These are phyloP conservation scores for Psettodes erumei DNA, from an alignment of 2,113 vertebrate genomes.

Conservation along the genomic window DNA sequence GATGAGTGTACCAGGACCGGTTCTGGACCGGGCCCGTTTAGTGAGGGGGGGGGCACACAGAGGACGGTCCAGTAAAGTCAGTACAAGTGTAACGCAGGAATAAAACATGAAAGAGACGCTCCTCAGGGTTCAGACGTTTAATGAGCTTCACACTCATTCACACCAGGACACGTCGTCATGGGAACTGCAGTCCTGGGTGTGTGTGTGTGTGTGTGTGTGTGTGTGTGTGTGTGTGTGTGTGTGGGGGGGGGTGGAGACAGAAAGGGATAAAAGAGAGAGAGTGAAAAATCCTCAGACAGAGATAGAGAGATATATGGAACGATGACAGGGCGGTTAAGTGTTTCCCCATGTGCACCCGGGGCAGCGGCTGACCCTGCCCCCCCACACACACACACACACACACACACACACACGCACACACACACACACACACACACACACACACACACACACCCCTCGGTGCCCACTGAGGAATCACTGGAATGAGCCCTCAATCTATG, in stretches of 20 bases:
- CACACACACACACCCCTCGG: too few relatives aligned
- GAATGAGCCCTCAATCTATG: slow-evolving; percentile 42
- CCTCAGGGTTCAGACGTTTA: too few relatives aligned
- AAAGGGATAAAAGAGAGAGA: slow-evolving; percentile 22
- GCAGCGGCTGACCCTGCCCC: slow-evolving; percentile 53
- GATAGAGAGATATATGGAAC: slow-evolving; percentile 43
- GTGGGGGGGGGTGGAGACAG: neutral
- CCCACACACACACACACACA: too few relatives aligned
- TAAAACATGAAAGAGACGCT: slow-evolving; percentile 56
- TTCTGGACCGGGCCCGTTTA: too few relatives aligned
- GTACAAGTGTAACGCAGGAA: too few relatives aligned
- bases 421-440: too few relatives aligned
- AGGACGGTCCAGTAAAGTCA: too few relatives aligned
- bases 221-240: too few relatives aligned
- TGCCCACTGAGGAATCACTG: slow-evolving; percentile 59
- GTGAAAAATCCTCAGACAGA: slow-evolving; percentile 21
- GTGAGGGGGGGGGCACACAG: too few relatives aligned
- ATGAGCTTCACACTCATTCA: slow-evolving; percentile 54
- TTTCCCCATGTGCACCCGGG: slow-evolving; percentile 72
- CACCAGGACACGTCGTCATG: slow-evolving; percentile 13
- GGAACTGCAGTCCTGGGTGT: slow-evolving; percentile 3
- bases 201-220: neutral
- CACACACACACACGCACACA: too few relatives aligned
- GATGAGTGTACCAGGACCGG: slow-evolving; percentile 80
- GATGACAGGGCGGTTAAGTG: slow-evolving; percentile 57